phyloP scores from a whole-genome alignment of 2,888 invertebrate species.

The Parelbella ahira region DNA sequence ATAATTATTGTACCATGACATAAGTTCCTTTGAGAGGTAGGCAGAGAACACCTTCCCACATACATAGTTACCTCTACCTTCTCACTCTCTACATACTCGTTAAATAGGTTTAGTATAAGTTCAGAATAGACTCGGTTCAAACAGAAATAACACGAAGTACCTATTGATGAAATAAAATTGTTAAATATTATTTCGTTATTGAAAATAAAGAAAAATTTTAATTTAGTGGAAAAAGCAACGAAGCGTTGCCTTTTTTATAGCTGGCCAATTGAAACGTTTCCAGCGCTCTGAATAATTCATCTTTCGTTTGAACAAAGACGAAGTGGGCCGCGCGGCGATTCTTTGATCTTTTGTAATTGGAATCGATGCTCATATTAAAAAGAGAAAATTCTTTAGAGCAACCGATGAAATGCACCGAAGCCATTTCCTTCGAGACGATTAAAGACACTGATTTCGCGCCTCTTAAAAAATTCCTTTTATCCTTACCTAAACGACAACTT shows the following conservation, averaged over 20 bases:
- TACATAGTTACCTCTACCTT: no score
- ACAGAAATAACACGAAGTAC: no score
- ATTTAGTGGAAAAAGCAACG: slow-evolving; percentile 79
- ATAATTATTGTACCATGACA: no score
- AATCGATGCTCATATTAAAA: slow-evolving; percentile 81
- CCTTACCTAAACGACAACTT: slow-evolving; percentile 17
- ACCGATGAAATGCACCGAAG: slow-evolving; percentile 76
- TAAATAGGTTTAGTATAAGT: no score
- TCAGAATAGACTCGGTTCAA: no score
- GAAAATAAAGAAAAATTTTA: slow-evolving; percentile 74
- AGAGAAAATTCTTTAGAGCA: slow-evolving; percentile 71
- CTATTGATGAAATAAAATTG: no score
- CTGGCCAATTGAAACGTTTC: slow-evolving; percentile 81
- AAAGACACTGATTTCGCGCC: slow-evolving; percentile 60
- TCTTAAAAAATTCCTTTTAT: slow-evolving; percentile 31
- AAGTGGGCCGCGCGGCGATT: slow-evolving; percentile 78
- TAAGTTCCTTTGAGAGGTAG: no score
- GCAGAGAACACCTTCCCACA: no score
- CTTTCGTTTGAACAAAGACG: slow-evolving; percentile 81
- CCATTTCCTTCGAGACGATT: slow-evolving; percentile 73
- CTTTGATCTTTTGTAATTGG: slow-evolving; percentile 82
- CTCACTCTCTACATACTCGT: no score
- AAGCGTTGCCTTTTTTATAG: slow-evolving; percentile 79
- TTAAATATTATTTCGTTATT: slow-evolving; percentile 54
- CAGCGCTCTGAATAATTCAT: slow-evolving; percentile 81